These are phyloP conservation scores for Linepithema humile DNA, from an alignment of 1,140 invertebrate species.

Conservation along the genomic window DNA sequence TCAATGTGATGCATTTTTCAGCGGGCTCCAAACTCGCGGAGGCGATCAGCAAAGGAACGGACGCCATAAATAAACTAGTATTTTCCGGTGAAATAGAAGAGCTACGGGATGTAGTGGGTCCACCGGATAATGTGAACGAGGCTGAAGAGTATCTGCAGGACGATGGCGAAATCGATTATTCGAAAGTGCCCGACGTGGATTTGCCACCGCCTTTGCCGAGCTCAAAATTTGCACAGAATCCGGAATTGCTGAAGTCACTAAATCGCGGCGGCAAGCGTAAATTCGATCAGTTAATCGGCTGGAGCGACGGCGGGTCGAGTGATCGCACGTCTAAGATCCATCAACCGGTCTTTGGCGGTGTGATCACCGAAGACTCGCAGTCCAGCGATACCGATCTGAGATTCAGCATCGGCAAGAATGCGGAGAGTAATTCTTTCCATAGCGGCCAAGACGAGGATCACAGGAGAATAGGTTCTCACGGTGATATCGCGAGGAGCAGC, in stretches of 20 bases:
- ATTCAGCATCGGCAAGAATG: constrained; percentile 64
- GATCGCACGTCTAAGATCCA: constrained; percentile 77
- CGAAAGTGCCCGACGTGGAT: constrained; percentile 79
- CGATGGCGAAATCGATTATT: constrained; percentile 82
- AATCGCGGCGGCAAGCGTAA: constrained; percentile 82
- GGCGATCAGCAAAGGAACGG: constrained; percentile 90
- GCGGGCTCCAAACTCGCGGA: constrained; percentile 90
- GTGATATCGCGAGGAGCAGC: constrained; percentile 38
- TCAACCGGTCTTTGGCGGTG: constrained; percentile 78
- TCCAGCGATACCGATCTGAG: constrained; percentile 77
- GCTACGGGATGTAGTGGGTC: constrained; percentile 88
- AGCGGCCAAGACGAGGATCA: constrained; percentile 69
- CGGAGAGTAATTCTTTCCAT: constrained; percentile 55
- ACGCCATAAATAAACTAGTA: constrained; percentile 90
- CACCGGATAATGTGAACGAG: constrained; percentile 86
- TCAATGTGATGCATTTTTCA: constrained; percentile 74
- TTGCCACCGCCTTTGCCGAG: constrained; percentile 81
- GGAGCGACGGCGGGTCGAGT: constrained; percentile 76
- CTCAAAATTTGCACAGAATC: constrained; percentile 83
- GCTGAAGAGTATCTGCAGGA: constrained; percentile 86
- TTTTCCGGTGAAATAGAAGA: constrained; percentile 92
- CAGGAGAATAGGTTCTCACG: constrained; percentile 59
- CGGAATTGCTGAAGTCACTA: constrained; percentile 79
- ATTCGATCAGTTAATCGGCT: constrained; percentile 82
- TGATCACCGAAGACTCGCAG: constrained; percentile 76